Base-by-base conservation (phyloP, 2,797 vertebrate genomes). In the Phalloptychus januarius region DNA sequence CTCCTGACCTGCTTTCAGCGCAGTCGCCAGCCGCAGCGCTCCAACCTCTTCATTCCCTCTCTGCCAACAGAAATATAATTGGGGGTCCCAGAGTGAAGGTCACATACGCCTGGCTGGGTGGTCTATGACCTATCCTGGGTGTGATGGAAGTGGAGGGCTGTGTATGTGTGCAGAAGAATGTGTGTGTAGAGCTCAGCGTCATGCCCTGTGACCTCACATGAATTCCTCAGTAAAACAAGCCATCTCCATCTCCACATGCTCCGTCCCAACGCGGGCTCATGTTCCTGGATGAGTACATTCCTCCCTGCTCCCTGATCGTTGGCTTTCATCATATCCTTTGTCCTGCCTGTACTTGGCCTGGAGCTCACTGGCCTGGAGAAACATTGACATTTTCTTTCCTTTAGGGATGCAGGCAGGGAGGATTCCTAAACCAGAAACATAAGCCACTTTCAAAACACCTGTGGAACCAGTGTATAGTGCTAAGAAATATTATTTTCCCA, bases 181-280 rank as follows among this genome's bases (percentile, higher is more conserved):
- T 76, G 71, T 42, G 71, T 5, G 63, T 38, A 65, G 61, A 78
- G 46, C 36, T 74, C 44, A 28, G 75, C 72, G 83, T 85, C 54
- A 46, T 56, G 80, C 84, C 78, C 83, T 83, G 7, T 83, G 84
- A 88, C 87, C 89, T 81, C 52, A 11, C 31, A 82, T 45, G 77
- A 75, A 88, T 84, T 77, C 74, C 75, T 74, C 45, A 40, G 33
- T 67, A 38, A 67, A 38, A 23, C 15, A 67, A 40, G 36, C 63
- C 36, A 40, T 40, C 63, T 67, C 36, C 38, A 40, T 15, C 44
- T 38, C 36, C 40, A 71, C 70, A 31, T 25, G 65, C 76, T 78
- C 70, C 42, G 58, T 40, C 10, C 77, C 23, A 6, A 58, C 36
- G 15, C 72, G 45, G 36, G 48, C 48, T 63, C 44, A 31, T 18